A percentile compares a stretch with the other conserved stretches of the same genome.
These are phyloP conservation scores for Pluvianellus socialis DNA, from an alignment of 2,113 vertebrate genomes.

Conservation along the genomic window DNA sequence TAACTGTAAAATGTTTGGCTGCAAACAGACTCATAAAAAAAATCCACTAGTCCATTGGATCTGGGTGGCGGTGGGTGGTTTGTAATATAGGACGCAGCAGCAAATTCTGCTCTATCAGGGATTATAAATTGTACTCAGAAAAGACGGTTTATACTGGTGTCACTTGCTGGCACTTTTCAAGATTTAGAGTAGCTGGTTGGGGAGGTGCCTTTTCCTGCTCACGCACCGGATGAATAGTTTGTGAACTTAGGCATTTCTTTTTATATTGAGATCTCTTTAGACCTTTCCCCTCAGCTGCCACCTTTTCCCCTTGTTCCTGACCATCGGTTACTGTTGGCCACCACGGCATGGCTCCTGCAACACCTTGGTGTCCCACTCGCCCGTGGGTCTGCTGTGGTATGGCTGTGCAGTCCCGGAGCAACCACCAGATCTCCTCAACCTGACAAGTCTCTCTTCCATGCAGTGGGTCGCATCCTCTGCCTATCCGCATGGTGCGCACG, in stretches of 20 bases:
- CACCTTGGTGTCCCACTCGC: rapidly evolving
- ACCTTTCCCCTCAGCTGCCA: background rate
- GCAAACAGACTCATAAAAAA: background rate
- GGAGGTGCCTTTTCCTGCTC: background rate
- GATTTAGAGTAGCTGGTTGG: background rate
- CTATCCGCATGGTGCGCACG: rapidly evolving
- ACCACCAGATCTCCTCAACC: background rate
- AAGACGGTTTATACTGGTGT: background rate
- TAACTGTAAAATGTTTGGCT: background rate
- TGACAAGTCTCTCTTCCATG: background rate
- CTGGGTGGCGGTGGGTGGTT: background rate
- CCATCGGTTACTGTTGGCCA: background rate
- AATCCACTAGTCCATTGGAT: background rate
- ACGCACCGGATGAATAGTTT: background rate
- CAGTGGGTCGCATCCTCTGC: background rate
- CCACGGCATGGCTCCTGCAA: background rate
- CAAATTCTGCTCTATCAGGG: background rate
- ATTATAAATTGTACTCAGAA: background rate
- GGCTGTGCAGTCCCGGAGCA: background rate
- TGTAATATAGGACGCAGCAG: background rate
- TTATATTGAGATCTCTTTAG: background rate
- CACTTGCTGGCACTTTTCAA: background rate
- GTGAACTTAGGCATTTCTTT: background rate
- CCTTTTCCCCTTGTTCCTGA: background rate
- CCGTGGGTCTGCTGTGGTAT: rapidly evolving